Base-by-base conservation (phyloP, 1,140 invertebrate genomes). In the Luehdorfia chinensis region DNA sequence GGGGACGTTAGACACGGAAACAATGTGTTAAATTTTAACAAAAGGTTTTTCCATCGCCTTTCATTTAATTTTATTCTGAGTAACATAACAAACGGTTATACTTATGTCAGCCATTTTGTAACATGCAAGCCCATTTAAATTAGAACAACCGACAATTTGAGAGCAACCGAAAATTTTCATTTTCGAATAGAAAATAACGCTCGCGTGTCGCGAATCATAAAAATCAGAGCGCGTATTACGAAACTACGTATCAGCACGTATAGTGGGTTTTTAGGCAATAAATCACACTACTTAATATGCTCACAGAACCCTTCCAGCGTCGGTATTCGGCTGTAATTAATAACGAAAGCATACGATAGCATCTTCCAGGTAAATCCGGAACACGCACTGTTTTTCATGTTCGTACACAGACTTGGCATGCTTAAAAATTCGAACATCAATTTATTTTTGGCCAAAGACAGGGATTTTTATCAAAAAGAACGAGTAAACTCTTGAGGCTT, bases 231-330 rank as follows among this genome's bases (percentile, higher is more conserved):
- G 60, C 53, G 55, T 58, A 69, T 65, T 63, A 66, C 57, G 55
- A 58, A 56, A 69, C 59, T 63, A 66, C 57, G 53, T 61, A 58
- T 55, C 56, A 61, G 55, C 66, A 66, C 56, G 59, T 63, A 63
- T 59, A 46, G 55, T 56, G 37, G 49, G 39, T 43, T 43, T 51
- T 50, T 37, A 37, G 28, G 41, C 50, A 34, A 61, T 66, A 66
- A 66, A 62, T 66, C 56, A 66, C 50, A 50, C 52, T 51, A 47
- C 51, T 65, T 65, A 65, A 66, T 63, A 66, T 18, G 37, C 37
- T 28, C 56, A 56, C 45, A 47, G 52, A 70, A 70, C 63, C 63
- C 66, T 66, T 66, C 55, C 53, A 59, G 47, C 33, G 9, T 43
- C 49, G 36, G 52, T 52, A 56, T 68, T 61, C 48, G 50, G 49